phyloP scores from a whole-genome alignment of 30 jellyfish, hydroid and myxozoan genomes.

The Chrysaora quinquecirrha region DNA sequence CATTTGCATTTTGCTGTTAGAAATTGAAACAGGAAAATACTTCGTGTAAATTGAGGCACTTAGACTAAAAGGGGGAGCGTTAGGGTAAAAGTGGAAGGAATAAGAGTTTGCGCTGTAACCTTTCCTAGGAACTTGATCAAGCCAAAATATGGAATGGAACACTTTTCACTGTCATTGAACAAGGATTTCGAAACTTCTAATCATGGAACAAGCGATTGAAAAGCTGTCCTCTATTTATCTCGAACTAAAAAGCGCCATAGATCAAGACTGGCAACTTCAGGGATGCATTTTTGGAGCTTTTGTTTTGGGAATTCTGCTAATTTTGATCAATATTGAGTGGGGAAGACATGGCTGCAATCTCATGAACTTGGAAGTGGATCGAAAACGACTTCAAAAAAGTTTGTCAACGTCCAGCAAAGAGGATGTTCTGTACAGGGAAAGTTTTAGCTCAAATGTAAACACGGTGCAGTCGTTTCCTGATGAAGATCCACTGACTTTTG shows the following conservation, averaged over 20 bases:
- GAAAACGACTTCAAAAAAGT: neutral
- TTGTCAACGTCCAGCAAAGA: slow-evolving; percentile 27
- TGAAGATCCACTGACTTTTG: slow-evolving; percentile 72
- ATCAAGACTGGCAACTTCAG: slow-evolving; percentile 67
- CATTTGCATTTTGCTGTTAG: too few relatives aligned
- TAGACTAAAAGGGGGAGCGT: too few relatives aligned
- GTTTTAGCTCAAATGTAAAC: slow-evolving; percentile 21
- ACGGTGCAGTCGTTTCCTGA: slow-evolving; percentile 46
- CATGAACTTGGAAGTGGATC: slow-evolving; percentile 23
- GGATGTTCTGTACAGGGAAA: neutral
- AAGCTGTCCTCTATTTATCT: slow-evolving; percentile 26
- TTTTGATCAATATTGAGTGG: slow-evolving; percentile 52
- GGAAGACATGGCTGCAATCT: slow-evolving; percentile 38
- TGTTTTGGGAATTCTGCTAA: slow-evolving; percentile 13
- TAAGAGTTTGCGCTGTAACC: too few relatives aligned
- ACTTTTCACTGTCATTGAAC: too few relatives aligned
- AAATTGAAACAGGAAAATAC: too few relatives aligned
- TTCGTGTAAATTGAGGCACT: too few relatives aligned
- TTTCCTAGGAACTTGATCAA: too few relatives aligned
- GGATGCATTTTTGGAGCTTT: slow-evolving; percentile 32
- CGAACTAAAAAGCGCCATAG: neutral
- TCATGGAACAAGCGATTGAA: neutral
- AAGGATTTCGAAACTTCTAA: too few relatives aligned
- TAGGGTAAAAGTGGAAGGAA: too few relatives aligned
- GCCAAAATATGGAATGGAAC: too few relatives aligned